Evolutionary conservation across 2,888 invertebrate genomes (phyloP), one percentile per base, ranked within the genome.

Genomic region (Cactoblastis cactorum): DNA sequence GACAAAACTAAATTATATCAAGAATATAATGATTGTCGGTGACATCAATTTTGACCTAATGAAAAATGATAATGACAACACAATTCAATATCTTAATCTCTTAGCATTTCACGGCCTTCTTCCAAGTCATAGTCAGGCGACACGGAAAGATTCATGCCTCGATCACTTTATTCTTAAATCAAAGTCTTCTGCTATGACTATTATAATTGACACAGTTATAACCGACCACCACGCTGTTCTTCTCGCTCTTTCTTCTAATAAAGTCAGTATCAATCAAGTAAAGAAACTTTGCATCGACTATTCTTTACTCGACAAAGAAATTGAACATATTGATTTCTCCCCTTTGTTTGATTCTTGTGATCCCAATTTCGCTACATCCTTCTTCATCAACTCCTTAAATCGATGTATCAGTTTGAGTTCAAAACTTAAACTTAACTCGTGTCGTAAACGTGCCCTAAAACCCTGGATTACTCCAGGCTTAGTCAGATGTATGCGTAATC

Each of bases 1-100:
- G 8, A 19, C 17, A n/a, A 14, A 32, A 32, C 49, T 46, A 14
- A 43, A 22, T 8, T 35, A 14, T 8, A 56, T 15, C 11, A 48
- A 43, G 19, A 58, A 54, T 35, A 49, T 57, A 3, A 24, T 53
- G 1, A 22, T 61, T 6, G 52, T 48, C 3, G 58, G 58, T 5
- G 58, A 59, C 35, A 52, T 58, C 8, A 61, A 58, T 17, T 54
- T 58, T 3, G 49, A 56, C 12, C 49, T 60, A 5, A 47, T 24
- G 15, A 18, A 2, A 6, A 12, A 50, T 15, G 17, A 43, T 0
- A 55, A 56, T 19, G 8, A 1, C 5, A 52, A 53, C 3, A 33
- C 50, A 11, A 5, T 8, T 0, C 32, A 53, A 9, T 58, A 60
- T 12, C 15, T 56, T 15, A 53, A 57, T 32, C 33, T 57, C n/a